phyloP scores from a whole-genome alignment of 1,140 invertebrate species.

The Conus betulinus region DNA sequence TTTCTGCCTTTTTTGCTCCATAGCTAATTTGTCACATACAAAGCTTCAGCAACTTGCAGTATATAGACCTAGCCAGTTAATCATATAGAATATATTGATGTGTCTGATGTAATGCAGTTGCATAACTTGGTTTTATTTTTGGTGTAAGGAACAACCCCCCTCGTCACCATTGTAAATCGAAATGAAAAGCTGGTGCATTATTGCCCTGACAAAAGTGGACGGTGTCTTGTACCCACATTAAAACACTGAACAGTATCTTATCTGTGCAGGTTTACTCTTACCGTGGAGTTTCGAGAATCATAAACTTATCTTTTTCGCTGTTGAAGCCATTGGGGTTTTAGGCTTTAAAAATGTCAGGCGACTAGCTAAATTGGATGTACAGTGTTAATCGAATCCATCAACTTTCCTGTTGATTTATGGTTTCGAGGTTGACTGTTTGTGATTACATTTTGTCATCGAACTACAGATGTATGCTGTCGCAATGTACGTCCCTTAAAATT shows the following conservation, averaged over 20 bases:
- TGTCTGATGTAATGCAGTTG: constrained; percentile 2
- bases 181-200: background rate
- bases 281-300: constrained; percentile 7
- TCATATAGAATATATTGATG: background rate
- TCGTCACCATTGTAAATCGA: background rate
- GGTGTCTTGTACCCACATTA: background rate
- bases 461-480: constrained; percentile 47
- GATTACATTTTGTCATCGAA: constrained; percentile 30
- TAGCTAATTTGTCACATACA: constrained; percentile 9
- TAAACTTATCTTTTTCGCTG: background rate
- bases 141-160: constrained; percentile 9
- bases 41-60: background rate
- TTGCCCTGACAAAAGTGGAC: background rate
- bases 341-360: background rate
- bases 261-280: background rate
- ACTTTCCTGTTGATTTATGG: background rate
- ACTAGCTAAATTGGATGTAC: background rate
- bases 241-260: background rate
- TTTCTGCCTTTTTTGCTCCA: background rate
- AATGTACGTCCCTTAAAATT: constrained; percentile 29
- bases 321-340: background rate
- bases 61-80: constrained; percentile 32
- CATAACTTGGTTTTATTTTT: constrained; percentile 14
- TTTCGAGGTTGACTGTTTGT: background rate
- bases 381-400: background rate